Percentiles rank a stretch among this genome's conserved stretches.
Conservation (phyloP, 2,797 vertebrate species). For the Mycteria americana region DNA sequence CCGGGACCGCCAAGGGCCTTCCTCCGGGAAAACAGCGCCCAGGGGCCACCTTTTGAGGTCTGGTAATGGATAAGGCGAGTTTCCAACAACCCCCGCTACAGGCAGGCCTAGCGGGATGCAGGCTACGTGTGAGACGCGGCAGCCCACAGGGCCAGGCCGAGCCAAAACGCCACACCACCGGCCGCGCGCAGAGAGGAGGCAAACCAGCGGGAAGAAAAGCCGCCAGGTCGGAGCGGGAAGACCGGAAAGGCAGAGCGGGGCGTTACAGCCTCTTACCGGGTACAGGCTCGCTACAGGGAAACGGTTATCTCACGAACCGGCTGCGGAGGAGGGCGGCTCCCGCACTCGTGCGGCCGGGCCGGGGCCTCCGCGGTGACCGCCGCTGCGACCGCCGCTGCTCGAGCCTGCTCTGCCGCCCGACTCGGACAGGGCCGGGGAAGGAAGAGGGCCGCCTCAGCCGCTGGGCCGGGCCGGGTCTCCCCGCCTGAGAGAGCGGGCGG, state of each 20-base stretch:
- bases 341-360: not conserved
- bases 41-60: too few relatives aligned
- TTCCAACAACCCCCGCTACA: not conserved
- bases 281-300: too few relatives aligned
- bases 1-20: not conserved
- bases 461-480: fast-evolving
- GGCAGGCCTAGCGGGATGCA: not conserved
- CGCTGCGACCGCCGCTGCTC: not conserved
- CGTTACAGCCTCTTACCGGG: not conserved
- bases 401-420: not conserved
- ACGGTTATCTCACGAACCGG: fast-evolving
- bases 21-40: too few relatives aligned
- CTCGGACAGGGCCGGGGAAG: too few relatives aligned
- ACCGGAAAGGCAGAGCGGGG: not conserved
- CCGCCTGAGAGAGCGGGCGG: fast-evolving
- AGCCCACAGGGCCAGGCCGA: not conserved
- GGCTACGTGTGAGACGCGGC: not conserved
- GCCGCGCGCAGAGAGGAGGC: too few relatives aligned
- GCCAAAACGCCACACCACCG: fast-evolving
- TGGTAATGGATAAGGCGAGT: fast-evolving
- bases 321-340: not conserved
- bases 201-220: not conserved
- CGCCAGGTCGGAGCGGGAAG: not conserved
- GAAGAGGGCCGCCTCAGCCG: not conserved
- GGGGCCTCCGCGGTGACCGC: not conserved